Base-by-base conservation (phyloP, 2,797 vertebrate genomes). In the Psittacula echo region DNA sequence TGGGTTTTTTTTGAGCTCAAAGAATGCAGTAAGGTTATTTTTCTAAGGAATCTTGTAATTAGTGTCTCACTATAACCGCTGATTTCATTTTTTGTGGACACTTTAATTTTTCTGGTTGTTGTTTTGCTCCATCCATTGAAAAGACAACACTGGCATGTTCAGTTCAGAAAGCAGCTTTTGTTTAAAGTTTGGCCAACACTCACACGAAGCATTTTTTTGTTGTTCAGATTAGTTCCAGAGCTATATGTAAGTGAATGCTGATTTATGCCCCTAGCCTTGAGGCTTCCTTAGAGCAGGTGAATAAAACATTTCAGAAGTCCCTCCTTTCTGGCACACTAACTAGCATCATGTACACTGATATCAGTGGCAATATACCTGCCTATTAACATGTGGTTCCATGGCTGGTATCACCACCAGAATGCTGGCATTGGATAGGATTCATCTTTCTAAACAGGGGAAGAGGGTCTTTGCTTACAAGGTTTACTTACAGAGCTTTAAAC, bases 1-100 rank as follows among this genome's bases (percentile, higher is more conserved):
- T 12, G 2, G 0, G 3, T 0, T 10, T 24, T 80, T 72, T 50
- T 54, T 5, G 11, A 86, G 9, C 21, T 64, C 41, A 75, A 77
- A 61, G 27, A 7, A 47, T 26, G 27, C 1, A 21, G 7, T 30
- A 68, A 48, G 17, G 5, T 7, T 61, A 8, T 30, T 66, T 88
- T 88, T 76, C 50, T 64, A 22, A 29, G 16, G 17, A 41, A 51
- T 82, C 23, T n/a, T 51, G 8, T 48, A 56, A 71, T 42, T 61
- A 82, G 15, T n/a, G 22, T 2, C 23, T 81, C 9, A 44, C 21
- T 67, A 2, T 53, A 91, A 67, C 19, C 56, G 10, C 5, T 78
- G 41, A 83, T 67, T 75, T 79, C 0, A 62, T 42, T 61, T 93
- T 94, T 61, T 61, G 20, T 71, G 68, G 47, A 82, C 23, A 64